Evolutionary conservation across 92 coral and sea anemone species (phyloP).

Genomic region (Heliopora coerulea): DNA sequence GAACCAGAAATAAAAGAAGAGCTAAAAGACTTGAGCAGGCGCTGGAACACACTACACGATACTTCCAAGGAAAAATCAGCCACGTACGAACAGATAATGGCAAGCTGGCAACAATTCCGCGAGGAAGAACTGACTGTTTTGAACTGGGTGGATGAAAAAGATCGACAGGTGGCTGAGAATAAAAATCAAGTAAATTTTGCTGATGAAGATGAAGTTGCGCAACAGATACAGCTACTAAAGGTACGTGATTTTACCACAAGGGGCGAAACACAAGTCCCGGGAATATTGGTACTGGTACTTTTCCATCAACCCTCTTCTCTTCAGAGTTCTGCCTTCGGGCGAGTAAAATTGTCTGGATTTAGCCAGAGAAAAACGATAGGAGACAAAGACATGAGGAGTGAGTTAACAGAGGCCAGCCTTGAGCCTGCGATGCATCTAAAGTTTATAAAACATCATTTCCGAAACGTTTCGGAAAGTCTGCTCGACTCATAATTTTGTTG

Average conservation of each 20-base stretch:
- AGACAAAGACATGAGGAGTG: no score
- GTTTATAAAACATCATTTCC: no score
- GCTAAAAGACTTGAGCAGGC: constrained; percentile 53
- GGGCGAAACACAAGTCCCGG: no score
- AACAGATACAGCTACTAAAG: constrained; percentile 53
- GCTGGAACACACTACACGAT: constrained; percentile 76
- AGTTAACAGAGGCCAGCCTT: no score
- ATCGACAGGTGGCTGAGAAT: constrained; percentile 41
- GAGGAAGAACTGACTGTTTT: constrained; percentile 49
- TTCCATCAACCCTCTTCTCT: no score
- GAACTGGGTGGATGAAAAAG: constrained; percentile 69
- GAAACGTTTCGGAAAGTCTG: no score
- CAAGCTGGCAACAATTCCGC: constrained; percentile 66
- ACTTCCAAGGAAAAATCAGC: constrained; percentile 67
- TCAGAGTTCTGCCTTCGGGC: no score
- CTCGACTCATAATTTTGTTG: no score
- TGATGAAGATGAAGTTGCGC: constrained; percentile 63
- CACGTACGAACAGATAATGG: constrained; percentile 50
- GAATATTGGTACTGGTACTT: no score
- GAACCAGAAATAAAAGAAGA: constrained; percentile 65
- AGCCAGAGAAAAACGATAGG: no score
- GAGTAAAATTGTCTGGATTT: no score
- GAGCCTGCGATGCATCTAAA: no score
- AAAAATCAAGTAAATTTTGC: constrained; percentile 63
- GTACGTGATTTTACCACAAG: constrained; percentile 37